Evolutionary conservation across 1,140 invertebrate species (phyloP).

Genomic region (Scaptomyza hsui): DNA sequence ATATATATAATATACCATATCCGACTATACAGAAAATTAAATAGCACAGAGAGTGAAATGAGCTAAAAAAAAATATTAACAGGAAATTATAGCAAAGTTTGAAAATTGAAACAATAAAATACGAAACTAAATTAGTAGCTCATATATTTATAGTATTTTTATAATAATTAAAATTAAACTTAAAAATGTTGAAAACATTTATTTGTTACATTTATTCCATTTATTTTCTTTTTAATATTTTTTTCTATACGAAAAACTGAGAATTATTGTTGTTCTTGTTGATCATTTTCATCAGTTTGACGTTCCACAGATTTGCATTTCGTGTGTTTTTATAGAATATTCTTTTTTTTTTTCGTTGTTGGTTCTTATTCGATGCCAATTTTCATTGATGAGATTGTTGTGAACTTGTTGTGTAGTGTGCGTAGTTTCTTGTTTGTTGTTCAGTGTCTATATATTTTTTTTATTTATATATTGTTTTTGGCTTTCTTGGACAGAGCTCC

Average conservation of each 20-base stretch:
- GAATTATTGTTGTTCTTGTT: neutral
- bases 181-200: slow-evolving; percentile 7
- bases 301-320: slow-evolving; percentile 10
- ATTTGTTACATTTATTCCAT: slow-evolving; percentile 27
- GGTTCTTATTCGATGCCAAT: slow-evolving; percentile 51
- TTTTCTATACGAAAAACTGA: slow-evolving; percentile 2
- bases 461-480: slow-evolving; percentile 16
- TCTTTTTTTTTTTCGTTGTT: slow-evolving; percentile 7
- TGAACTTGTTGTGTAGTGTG: slow-evolving; percentile 46
- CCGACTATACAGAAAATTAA: slow-evolving; percentile 30
- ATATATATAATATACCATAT: neutral
- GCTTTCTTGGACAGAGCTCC: slow-evolving; percentile 76
- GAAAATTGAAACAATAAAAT: slow-evolving; percentile 2
- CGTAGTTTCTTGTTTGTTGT: slow-evolving; percentile 58
- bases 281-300: slow-evolving; percentile 3
- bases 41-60: slow-evolving; percentile 31
- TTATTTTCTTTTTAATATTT: slow-evolving; percentile 3
- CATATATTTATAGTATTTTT: slow-evolving; percentile 26
- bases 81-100: slow-evolving; percentile 28
- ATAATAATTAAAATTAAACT: neutral
- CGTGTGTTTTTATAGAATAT: slow-evolving; percentile 20
- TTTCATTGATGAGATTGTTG: slow-evolving; percentile 46
- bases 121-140: slow-evolving; percentile 2
- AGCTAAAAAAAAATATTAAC: slow-evolving; percentile 16
- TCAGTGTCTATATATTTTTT: slow-evolving; percentile 29